A percentile compares a stretch with the other conserved stretches of the same genome.
phyloP scores from a whole-genome alignment of 2,113 vertebrate species.

The Azemiops feae region DNA sequence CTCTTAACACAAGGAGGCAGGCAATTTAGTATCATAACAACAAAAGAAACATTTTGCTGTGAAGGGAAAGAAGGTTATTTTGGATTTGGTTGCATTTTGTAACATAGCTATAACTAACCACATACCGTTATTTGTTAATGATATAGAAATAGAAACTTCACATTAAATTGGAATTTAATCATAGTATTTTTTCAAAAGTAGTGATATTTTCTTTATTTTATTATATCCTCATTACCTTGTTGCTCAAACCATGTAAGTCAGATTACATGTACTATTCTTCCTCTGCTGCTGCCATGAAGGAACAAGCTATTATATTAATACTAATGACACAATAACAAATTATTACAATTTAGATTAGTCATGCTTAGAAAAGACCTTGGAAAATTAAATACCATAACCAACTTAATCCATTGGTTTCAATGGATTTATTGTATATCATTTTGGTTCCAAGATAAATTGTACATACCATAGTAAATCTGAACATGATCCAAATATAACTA shows the following conservation, averaged over 20 bases:
- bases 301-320: background rate
- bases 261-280: background rate
- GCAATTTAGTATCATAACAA: background rate
- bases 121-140: background rate
- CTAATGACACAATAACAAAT: background rate
- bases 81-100: background rate
- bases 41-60: conserved; percentile 31
- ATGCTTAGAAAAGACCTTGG: background rate
- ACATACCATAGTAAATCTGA: background rate
- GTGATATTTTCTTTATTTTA: background rate
- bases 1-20: conserved; percentile 30
- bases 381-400: background rate
- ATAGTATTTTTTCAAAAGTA: background rate
- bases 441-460: background rate
- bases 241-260: background rate
- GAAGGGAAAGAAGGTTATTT: conserved; percentile 34
- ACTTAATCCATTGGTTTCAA: background rate
- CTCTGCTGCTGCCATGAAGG: background rate
- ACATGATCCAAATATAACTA: background rate
- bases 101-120: background rate
- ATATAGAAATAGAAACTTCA: background rate
- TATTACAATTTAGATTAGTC: background rate
- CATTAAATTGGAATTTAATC: background rate
- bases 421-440: background rate
- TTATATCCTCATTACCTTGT: background rate